Conservation (phyloP, 2,113 vertebrate species). For the Alectura lathami region DNA sequence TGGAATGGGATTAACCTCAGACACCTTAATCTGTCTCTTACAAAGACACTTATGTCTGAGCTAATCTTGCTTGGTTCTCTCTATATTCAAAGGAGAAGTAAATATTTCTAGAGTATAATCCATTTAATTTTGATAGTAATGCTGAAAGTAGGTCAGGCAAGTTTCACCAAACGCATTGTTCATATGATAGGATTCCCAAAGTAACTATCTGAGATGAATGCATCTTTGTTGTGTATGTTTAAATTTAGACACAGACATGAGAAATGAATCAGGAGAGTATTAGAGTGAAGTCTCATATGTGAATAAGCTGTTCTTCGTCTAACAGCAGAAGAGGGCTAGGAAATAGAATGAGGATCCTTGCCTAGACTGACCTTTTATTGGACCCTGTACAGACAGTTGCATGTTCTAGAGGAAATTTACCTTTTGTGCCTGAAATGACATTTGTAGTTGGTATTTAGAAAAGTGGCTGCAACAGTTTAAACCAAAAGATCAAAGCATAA, state of each 20-base stretch:
- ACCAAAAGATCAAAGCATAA: background rate
- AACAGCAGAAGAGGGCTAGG: background rate
- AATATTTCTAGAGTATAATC: background rate
- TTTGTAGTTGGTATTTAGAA: background rate
- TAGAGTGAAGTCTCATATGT: background rate
- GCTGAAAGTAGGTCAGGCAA: background rate
- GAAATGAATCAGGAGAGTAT: background rate
- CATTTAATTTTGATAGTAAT: background rate
- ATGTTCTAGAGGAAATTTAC: background rate
- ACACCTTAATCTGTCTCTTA: background rate
- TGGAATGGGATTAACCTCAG: background rate
- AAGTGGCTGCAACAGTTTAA: background rate
- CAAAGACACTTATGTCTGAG: background rate
- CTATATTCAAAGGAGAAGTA: background rate
- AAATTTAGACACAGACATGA: conserved; percentile 1
- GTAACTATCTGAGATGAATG: background rate
- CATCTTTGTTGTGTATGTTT: background rate
- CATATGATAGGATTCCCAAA: background rate
- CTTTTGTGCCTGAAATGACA: background rate
- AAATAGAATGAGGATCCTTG: background rate
- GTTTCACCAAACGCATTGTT: background rate
- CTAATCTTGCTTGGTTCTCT: background rate
- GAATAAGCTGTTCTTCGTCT: background rate
- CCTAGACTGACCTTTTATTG: background rate
- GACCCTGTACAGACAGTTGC: background rate